Evolutionary conservation across 2,113 vertebrate species (phyloP), one percentile per base, ranked within the genome.

Genomic region (Zingel zingel): DNA sequence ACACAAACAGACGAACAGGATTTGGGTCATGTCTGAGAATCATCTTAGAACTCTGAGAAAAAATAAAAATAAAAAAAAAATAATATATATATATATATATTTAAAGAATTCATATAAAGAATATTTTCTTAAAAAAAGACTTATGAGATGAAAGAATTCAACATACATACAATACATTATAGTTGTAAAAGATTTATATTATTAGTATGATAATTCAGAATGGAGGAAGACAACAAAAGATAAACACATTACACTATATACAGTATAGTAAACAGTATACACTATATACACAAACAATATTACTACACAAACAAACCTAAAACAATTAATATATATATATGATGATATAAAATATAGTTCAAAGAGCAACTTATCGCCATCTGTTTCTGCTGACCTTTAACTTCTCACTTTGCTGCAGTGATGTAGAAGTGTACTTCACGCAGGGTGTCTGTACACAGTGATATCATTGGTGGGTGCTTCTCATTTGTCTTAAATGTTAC

Each of bases 1-100:
- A 71, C 50, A 79, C 10, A 63, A 21, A 25, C 36, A 69, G 6
- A 70, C 61, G 51, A 18, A 79, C 45, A 57, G 50, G 9, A 33
- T 48, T 50, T 14, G 6, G 25, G 30, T 23, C 43, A 48, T 18
- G 45, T 45, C 30, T 19, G 12, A 48, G 18, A 11, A 23, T 5
- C 8, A 57, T 12, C n/a, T 48, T 2, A 13, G 10, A 71, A 72
- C 27, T 19, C 15, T 27, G 33, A 8, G 36, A 45, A 47, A 18
- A 59, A 58, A 18, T 5, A 30, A 33, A 30, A 27, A n/a, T n/a
- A 30, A 30, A 30, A 30, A 30, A 30, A 27, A 2, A 27, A 2
- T 27, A 27, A 14, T 12, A 13, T 7, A 36, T 36, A 36, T 33
- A 33, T 33, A 33, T 33, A 33, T 36, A 36, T 36, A 39, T 45